Percentiles rank a stretch among this genome's conserved stretches.
phyloP scores from a whole-genome alignment of 2,888 invertebrate genomes.

The Eulithis testata region DNA sequence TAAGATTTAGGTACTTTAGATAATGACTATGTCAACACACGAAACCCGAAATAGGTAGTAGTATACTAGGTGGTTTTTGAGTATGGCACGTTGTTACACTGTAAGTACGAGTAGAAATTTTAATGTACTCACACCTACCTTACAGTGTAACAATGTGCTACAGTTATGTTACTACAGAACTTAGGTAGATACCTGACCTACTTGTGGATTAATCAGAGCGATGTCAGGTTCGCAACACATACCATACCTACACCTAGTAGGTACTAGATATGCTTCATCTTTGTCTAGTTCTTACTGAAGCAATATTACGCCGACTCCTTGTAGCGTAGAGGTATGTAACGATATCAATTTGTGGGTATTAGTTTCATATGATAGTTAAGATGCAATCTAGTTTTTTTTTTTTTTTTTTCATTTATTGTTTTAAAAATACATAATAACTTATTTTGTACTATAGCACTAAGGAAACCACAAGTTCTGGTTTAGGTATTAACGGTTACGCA shows the following conservation, averaged over 20 bases:
- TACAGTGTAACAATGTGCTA: not conserved
- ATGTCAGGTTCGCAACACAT: slow-evolving; percentile 18
- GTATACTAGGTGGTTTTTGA: too few relatives aligned
- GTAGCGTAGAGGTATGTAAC: slow-evolving; percentile 10
- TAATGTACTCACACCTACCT: too few relatives aligned
- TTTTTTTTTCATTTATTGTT: too few relatives aligned
- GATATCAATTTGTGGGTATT: slow-evolving; percentile 4
- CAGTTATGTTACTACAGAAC: slow-evolving; percentile 4
- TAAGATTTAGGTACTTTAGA: too few relatives aligned
- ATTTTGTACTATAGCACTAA: too few relatives aligned
- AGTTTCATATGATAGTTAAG: not conserved
- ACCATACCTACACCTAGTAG: not conserved
- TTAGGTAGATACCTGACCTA: not conserved
- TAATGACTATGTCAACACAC: not conserved
- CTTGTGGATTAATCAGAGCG: slow-evolving; percentile 11
- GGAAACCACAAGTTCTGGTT: too few relatives aligned
- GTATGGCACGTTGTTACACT: too few relatives aligned
- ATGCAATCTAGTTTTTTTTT: slow-evolving; percentile 2
- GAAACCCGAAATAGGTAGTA: not conserved
- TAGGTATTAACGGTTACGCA: too few relatives aligned
- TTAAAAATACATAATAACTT: too few relatives aligned
- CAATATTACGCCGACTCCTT: slow-evolving; percentile 18
- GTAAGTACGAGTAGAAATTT: too few relatives aligned
- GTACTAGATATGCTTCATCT: slow-evolving; percentile 10
- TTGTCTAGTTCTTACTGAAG: slow-evolving; percentile 11